phyloP scores from a whole-genome alignment of 2,888 invertebrate species.

The Megaustenia siamemsis region DNA sequence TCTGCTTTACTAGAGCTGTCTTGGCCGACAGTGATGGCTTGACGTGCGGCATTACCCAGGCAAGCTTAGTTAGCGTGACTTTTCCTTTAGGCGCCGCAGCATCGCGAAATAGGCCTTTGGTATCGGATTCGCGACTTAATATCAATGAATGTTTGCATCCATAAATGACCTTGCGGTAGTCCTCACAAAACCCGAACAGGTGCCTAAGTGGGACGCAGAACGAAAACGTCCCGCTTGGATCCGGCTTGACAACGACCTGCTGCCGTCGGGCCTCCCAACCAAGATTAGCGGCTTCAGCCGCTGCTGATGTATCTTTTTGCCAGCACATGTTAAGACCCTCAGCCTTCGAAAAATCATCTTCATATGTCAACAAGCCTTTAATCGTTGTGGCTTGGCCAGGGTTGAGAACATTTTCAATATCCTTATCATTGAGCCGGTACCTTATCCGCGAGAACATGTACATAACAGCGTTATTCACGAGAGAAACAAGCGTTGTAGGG shows the following conservation, averaged over 20 bases:
- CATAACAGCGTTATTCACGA: not conserved
- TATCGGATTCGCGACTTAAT: not conserved
- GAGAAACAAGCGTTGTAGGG: too few species aligned
- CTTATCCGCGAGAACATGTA: not conserved
- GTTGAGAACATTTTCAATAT: not conserved
- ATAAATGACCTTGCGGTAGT: not conserved
- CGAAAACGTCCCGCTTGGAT: not conserved
- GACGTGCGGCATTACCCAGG: slow-evolving; percentile 23
- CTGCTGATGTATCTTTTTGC: not conserved
- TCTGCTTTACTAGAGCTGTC: too few species aligned
- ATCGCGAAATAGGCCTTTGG: not conserved
- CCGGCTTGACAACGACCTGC: not conserved
- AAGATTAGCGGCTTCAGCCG: not conserved
- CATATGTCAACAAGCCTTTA: not conserved
- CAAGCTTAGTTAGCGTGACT: not conserved
- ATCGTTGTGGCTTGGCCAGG: slow-evolving; percentile 6
- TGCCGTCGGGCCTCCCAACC: slow-evolving; percentile 7
- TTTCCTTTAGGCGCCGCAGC: not conserved
- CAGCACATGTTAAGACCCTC: slow-evolving; percentile 10
- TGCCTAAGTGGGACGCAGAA: not conserved
- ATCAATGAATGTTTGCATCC: not conserved
- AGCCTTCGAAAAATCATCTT: not conserved
- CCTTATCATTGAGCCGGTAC: not conserved
- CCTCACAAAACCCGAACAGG: slow-evolving; percentile 20
- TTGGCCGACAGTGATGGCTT: not conserved